Evolutionary conservation across 1,140 invertebrate genomes (phyloP), one percentile per base, ranked within the genome.

Genomic region (Hyles euphorbiae): DNA sequence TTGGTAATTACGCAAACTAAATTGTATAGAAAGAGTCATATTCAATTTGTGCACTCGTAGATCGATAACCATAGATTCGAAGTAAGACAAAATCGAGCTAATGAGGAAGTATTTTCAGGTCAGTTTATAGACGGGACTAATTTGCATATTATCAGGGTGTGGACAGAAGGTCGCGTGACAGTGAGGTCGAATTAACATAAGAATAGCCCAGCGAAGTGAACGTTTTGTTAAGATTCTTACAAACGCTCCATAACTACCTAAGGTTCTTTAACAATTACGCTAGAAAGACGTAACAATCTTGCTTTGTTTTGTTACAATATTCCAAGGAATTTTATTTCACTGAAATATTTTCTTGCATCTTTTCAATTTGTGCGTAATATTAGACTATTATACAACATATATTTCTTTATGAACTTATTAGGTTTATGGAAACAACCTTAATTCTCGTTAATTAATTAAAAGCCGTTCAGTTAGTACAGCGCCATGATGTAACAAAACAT

Each of bases 131-230:
- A 74, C 51, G 69, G 65, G 46, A 49, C 63, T 69, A 70, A 85
- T 85, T 82, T 79, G 79, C 82, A 85, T 85, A 76, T 82, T 85
- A 85, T 85, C 81, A 69, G 74, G 70, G 74, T 72, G 77, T 76
- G 75, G 78, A 80, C 81, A 83, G 82, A 81, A 78, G 76, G 78
- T 78, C 74, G 75, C 76, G 78, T 82, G 79, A 81, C 79, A 74
- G 65, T 75, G 61, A 74, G 59, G 67, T 60, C 63, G 58, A 76
- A 85, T 85, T 85, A 83, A 67, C 82, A 85, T 85, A 79, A 83
- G 74, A 85, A 83, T 85, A 70, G 74, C 63, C 72, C 75, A 79
- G 78, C 77, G 74, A 77, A 70, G 70, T 74, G 74, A 81, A 77
- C 67, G 68, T 75, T 77, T 76, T 73, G 67, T 74, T 77, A 72